Base-by-base conservation (phyloP, 2,888 invertebrate species). In the Anorthoa munda region DNA sequence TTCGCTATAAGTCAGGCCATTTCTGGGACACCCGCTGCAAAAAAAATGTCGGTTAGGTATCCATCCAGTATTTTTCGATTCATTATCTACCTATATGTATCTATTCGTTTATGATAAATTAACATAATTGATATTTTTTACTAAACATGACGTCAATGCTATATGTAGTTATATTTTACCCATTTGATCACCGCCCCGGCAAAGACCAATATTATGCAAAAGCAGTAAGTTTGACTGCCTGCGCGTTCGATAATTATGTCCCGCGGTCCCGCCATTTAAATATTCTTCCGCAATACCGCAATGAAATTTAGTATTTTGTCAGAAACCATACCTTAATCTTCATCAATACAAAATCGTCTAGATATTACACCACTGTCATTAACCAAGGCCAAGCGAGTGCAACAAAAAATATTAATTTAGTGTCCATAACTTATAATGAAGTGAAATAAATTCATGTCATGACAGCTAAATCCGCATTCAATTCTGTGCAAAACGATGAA, bases 381-480 rank as follows among this genome's bases (percentile, higher is more conserved):
- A 58, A 56, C 50, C 67, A 77, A 83, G 77, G 84, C 18, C 71
- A 68, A n/a, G n/a, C 31, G 21, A 26, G n/a, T 73, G 73, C 66
- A 66, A 63, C 71, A 78, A 83, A 82, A 84, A 81, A 66, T 59
- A 67, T 58, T 63, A 63, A 64, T 65, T 65, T 60, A 46, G 45
- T 60, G 26, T 59, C 69, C 66, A 55, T 45, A 48, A 63, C 45
- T 50, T 45, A 12, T 74, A 83, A 85, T 79, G 66, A 79, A 79
- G 73, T 60, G 56, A 72, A 83, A 85, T 82, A 80, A 68, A 85
- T 84, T 85, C 85, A 66, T 45, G 68, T 71, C 84, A 76, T 80
- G 76, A 53, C 48, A 46, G 60, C 51, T 73, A 79, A 72, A 76
- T 83, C 74, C 76, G 61, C 66, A 63, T 73, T 73, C 53, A 61